A percentile compares a stretch with the other conserved stretches of the same genome.
Conservation (phyloP, 1,140 invertebrate genomes). For the Cylas formicarius region DNA sequence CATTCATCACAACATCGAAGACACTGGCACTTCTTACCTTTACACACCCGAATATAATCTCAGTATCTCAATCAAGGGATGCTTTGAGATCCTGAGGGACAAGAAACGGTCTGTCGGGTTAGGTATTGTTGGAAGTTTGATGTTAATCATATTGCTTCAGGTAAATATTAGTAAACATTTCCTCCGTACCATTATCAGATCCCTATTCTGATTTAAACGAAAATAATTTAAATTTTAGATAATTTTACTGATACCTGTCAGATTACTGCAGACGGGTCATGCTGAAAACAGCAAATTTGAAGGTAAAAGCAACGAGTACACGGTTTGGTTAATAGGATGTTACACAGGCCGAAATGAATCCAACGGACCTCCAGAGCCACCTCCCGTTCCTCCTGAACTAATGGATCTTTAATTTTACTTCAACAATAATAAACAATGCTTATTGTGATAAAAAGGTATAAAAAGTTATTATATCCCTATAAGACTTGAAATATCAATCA, state of each 20-base stretch:
- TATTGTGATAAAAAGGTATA: too few relatives aligned
- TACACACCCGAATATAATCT: slow-evolving; percentile 36
- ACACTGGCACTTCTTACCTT: slow-evolving; percentile 27
- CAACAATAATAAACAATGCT: too few relatives aligned
- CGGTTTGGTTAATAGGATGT: slow-evolving; percentile 29
- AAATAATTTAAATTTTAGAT: slow-evolving; percentile 15
- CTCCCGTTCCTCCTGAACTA: slow-evolving; percentile 16
- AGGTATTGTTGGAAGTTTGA: slow-evolving; percentile 30
- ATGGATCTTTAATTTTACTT: too few relatives aligned
- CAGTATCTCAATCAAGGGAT: slow-evolving; percentile 34
- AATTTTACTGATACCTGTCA: slow-evolving; percentile 16
- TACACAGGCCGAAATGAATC: slow-evolving; percentile 19
- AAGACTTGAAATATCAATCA: too few relatives aligned
- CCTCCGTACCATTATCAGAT: background rate
- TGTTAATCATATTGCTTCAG: slow-evolving; percentile 25
- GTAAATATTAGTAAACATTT: slow-evolving; percentile 11
- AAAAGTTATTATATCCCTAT: too few relatives aligned
- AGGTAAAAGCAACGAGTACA: slow-evolving; percentile 23
- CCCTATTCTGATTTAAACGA: background rate
- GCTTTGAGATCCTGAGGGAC: slow-evolving; percentile 28
- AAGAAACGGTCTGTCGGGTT: slow-evolving; percentile 30
- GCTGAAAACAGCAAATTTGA: slow-evolving; percentile 22
- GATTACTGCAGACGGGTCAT: slow-evolving; percentile 34
- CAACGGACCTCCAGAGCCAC: slow-evolving; percentile 10
- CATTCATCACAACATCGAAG: slow-evolving; percentile 38